A percentile compares a stretch with the other conserved stretches of the same genome.
phyloP scores from a whole-genome alignment of 2,797 vertebrate genomes.

The Macropus fuliginosus region DNA sequence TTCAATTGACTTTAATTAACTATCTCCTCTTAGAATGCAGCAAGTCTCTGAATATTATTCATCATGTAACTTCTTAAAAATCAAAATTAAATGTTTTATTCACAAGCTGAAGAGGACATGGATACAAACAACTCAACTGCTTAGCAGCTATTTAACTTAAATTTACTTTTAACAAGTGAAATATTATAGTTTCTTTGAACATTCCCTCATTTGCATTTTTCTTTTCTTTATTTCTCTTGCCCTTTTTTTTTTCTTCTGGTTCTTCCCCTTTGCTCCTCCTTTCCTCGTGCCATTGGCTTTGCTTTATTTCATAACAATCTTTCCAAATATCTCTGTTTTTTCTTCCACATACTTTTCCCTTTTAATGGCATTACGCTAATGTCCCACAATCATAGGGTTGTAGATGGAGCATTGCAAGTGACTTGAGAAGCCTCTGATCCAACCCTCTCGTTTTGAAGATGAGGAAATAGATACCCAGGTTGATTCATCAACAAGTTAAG shows the following conservation, averaged over 20 bases:
- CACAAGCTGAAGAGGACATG: not conserved
- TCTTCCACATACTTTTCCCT: not conserved
- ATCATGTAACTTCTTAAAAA: slow-evolving; percentile 39
- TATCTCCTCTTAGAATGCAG: slow-evolving; percentile 48
- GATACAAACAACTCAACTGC: not conserved
- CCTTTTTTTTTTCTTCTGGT: not conserved
- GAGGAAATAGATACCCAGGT: not conserved
- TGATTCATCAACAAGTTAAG: not conserved
- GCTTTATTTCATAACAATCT: not conserved
- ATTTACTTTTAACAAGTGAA: not conserved
- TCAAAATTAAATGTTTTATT: slow-evolving; percentile 65
- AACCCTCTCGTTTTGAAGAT: not conserved
- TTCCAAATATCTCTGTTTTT: not conserved
- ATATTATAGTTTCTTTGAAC: not conserved
- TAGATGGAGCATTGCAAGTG: not conserved
- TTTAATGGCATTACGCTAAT: not conserved
- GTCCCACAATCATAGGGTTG: not conserved
- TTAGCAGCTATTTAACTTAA: not conserved
- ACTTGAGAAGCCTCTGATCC: not conserved
- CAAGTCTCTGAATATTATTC: slow-evolving; percentile 42
- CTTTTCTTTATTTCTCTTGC: not conserved
- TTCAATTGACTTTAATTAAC: slow-evolving; percentile 69
- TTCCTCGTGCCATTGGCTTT: not conserved
- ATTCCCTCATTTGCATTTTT: not conserved
- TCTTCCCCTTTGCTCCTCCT: not conserved